Evolutionary conservation across 2,888 invertebrate genomes (phyloP).

Genomic region (Ethmia dodecea): DNA sequence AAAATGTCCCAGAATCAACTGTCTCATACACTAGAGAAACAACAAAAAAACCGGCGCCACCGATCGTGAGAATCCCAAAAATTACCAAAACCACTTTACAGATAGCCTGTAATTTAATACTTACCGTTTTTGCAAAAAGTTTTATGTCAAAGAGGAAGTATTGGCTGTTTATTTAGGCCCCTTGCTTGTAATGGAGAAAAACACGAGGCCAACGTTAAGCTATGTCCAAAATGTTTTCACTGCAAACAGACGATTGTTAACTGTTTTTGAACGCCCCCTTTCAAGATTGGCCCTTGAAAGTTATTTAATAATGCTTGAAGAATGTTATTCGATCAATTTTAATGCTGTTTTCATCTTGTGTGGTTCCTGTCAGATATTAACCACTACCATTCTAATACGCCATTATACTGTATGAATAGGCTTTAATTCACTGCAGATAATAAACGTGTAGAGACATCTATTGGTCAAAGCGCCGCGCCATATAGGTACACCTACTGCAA

Average conservation of each 20-base stretch:
- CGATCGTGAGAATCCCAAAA: constrained; percentile 39
- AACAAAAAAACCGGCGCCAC: background rate
- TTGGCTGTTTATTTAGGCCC: constrained; percentile 59
- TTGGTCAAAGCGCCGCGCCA: too few relatives aligned
- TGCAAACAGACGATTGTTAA: constrained; percentile 29
- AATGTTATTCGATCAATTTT: background rate
- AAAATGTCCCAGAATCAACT: too few relatives aligned
- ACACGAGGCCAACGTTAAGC: constrained; percentile 51
- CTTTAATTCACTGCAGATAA: too few relatives aligned
- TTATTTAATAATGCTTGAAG: background rate
- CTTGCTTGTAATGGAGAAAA: constrained; percentile 57
- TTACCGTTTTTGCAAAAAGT: constrained; percentile 53
- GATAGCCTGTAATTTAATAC: constrained; percentile 58
- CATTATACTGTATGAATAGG: background rate
- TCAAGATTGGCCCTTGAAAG: background rate
- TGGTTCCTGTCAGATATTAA: too few relatives aligned
- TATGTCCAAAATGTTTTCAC: constrained; percentile 40
- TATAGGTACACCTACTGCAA: too few relatives aligned
- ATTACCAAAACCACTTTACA: constrained; percentile 21
- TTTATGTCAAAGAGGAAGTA: constrained; percentile 63
- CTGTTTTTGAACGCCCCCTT: too few relatives aligned
- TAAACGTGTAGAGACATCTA: too few relatives aligned
- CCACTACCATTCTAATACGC: too few relatives aligned
- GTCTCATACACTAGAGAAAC: too few relatives aligned
- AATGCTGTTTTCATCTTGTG: too few relatives aligned